These are phyloP conservation scores for Betta splendens DNA, from an alignment of 2,797 vertebrate genomes.

Conservation along the genomic window DNA sequence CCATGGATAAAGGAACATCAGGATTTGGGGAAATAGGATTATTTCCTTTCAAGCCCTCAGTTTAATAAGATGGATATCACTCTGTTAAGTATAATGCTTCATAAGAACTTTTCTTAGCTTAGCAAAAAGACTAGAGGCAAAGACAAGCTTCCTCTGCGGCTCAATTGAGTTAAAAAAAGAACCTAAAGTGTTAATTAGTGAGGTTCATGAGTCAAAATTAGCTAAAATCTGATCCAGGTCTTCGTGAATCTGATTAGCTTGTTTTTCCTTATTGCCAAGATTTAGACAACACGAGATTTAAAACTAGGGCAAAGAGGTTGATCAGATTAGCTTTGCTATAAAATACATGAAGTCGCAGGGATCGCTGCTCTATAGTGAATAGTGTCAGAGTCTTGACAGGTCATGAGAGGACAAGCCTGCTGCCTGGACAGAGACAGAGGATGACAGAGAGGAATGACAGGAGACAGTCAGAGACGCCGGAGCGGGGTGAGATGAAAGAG, in stretches of 20 bases:
- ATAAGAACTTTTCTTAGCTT: not conserved
- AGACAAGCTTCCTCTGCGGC: not conserved
- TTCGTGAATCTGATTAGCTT: too few species aligned
- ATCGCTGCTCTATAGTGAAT: not conserved
- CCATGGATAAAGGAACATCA: conserved; percentile 9
- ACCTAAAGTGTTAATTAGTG: not conserved
- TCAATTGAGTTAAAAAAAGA: not conserved
- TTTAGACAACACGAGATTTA: too few species aligned
- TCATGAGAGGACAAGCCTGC: conserved; percentile 43
- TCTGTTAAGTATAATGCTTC: not conserved
- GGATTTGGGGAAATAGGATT: conserved; percentile 9
- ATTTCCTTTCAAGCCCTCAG: conserved; percentile 6
- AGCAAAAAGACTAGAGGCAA: not conserved
- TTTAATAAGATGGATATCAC: conserved; percentile 6
- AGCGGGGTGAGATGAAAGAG: conserved; percentile 35
- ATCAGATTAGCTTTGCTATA: too few species aligned
- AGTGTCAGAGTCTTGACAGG: conserved; percentile 36
- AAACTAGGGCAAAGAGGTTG: too few species aligned
- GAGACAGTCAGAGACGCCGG: conserved; percentile 24
- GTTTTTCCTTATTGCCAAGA: too few species aligned
- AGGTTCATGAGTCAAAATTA: not conserved
- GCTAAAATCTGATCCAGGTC: too few species aligned
- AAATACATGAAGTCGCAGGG: not conserved
- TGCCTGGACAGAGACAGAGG: conserved; percentile 32
- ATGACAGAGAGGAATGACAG: conserved; percentile 46